A percentile compares a stretch with the other conserved stretches of the same genome.
Conservation (phyloP, 92 coral and sea anemone genomes). For the Paramuricea clavata region DNA sequence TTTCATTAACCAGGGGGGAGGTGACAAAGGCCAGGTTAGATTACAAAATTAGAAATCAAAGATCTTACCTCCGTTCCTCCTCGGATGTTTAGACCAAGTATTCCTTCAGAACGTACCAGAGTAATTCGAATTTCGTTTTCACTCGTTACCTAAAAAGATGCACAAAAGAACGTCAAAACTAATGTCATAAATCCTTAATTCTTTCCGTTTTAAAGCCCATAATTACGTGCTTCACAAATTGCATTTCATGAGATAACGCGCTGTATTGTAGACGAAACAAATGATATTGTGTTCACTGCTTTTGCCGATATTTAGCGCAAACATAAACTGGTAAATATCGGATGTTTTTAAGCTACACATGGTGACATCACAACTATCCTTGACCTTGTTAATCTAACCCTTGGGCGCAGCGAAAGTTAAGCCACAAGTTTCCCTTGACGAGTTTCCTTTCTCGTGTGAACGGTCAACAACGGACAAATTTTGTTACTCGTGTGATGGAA, state of each 20-base stretch:
- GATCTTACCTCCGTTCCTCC: conserved; percentile 86
- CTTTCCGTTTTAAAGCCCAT: conserved; percentile 36
- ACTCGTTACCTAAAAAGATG: conserved; percentile 78
- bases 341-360: background rate
- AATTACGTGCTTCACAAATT: conserved; percentile 12
- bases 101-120: conserved; percentile 82
- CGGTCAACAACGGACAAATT: too few relatives aligned
- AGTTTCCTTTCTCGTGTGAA: too few relatives aligned
- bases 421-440: too few relatives aligned
- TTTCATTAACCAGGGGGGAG: background rate
- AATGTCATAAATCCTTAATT: background rate
- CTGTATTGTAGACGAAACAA: conserved; percentile 9
- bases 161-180: conserved; percentile 65
- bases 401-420: too few relatives aligned
- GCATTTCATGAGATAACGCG: background rate
- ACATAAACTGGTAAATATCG: background rate
- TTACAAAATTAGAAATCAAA: background rate
- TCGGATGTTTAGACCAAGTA: conserved; percentile 93
- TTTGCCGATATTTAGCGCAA: background rate
- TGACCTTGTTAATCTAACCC: too few relatives aligned
- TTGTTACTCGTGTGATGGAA: too few relatives aligned
- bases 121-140: conserved; percentile 87
- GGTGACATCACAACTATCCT: too few relatives aligned
- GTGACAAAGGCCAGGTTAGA: background rate
- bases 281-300: background rate